These are phyloP conservation scores for Tetragnatha versicolor DNA, from an alignment of 1,140 invertebrate genomes.

Conservation along the genomic window DNA sequence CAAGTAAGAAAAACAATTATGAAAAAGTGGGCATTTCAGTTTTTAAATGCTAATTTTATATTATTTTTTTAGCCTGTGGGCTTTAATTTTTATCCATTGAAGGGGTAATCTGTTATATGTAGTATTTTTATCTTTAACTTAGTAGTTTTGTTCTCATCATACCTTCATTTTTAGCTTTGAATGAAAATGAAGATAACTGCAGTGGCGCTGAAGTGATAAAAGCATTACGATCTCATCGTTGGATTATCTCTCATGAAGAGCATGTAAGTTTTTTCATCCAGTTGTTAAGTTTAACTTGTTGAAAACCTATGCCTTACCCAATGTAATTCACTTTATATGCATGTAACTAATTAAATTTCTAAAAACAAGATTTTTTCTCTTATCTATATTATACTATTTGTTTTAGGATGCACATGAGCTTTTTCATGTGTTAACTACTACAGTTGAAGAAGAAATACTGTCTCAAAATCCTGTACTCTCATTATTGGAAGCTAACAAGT, in stretches of 20 bases:
- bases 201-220: constrained; percentile 79
- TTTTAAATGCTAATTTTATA: background rate
- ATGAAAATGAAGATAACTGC: constrained; percentile 55
- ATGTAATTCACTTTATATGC: background rate
- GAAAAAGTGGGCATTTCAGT: background rate
- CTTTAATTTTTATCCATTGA: no score
- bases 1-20: background rate
- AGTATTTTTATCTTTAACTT: no score
- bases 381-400: background rate
- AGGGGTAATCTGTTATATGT: no score
- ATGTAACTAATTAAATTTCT: background rate
- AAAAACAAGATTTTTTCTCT: background rate
- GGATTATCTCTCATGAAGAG: constrained; percentile 87
- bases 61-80: no score
- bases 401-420: constrained; percentile 85
- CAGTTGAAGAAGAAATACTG: constrained; percentile 83
- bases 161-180: constrained; percentile 61
- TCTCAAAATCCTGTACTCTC: constrained; percentile 61
- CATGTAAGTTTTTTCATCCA: constrained; percentile 70
- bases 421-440: constrained; percentile 83
- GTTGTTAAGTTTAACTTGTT: background rate
- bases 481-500: constrained; percentile 60
- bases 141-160: no score
- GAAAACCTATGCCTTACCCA: no score
- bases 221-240: constrained; percentile 76